phyloP scores from a whole-genome alignment of 2,888 invertebrate genomes.

The Plemyria rubiginata region DNA sequence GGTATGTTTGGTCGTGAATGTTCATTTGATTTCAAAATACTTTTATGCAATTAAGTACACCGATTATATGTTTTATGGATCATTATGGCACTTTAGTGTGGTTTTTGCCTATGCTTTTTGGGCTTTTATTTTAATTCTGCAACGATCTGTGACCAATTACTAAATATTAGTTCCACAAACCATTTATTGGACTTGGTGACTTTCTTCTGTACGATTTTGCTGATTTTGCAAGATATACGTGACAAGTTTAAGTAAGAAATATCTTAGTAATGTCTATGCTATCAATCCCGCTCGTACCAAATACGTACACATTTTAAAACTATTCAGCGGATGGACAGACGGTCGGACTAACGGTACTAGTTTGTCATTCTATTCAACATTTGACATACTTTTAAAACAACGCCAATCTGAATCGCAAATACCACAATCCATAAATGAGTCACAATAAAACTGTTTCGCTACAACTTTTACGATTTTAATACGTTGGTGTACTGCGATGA shows the following conservation, averaged over 20 bases:
- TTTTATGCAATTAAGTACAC: constrained; percentile 23
- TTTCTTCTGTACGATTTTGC: neutral
- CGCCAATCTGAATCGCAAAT: constrained; percentile 31
- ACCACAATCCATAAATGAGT: constrained; percentile 21
- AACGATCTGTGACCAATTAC: constrained; percentile 44
- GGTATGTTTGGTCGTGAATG: constrained; percentile 2
- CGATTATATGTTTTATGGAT: constrained; percentile 46
- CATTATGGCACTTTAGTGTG: constrained; percentile 52
- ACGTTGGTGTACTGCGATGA: neutral
- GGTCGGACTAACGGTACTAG: constrained; percentile 24
- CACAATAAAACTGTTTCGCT: constrained; percentile 14
- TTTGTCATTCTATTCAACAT: constrained; percentile 24
- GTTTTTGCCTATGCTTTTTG: constrained; percentile 64
- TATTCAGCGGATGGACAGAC: constrained; percentile 23
- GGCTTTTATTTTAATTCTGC: constrained; percentile 64
- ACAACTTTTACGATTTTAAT: constrained; percentile 14
- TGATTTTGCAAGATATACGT: neutral
- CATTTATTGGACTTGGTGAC: neutral
- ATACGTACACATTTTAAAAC: constrained; percentile 21
- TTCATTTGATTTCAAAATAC: neutral
- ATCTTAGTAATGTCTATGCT: neutral
- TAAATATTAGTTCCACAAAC: constrained; percentile 1
- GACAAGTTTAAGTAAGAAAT: neutral
- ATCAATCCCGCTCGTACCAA: constrained; percentile 10
- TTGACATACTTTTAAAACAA: constrained; percentile 29